Base-by-base conservation (phyloP, 2,888 invertebrate genomes). In the Agrochola lota region DNA sequence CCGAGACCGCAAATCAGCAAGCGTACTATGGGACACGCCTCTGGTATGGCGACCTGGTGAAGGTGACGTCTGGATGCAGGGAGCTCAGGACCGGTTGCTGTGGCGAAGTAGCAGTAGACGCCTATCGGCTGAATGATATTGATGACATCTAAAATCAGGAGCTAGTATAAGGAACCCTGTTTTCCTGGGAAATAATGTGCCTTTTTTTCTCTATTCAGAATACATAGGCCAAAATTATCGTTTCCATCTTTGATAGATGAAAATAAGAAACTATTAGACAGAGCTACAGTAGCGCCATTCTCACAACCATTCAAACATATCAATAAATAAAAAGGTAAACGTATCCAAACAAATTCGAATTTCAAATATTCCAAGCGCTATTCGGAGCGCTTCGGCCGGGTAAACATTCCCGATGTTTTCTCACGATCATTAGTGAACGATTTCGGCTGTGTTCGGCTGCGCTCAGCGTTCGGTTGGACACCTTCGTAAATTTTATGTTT, bases 341-440 rank as follows among this genome's bases (percentile, higher is more conserved):
- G 81, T 74, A 80, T 83, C 67, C 79, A 77, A 89, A 86, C 87
- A 84, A 85, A 88, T 89, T 91, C 90, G 80, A 90, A 90, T 91
- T 91, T 91, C 87, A 88, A 88, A 91, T 90, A 92, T 91, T 92
- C 88, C 83, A 76, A 89, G 73, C 85, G 78, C 77, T 84, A 80
- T 84, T 73, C 86, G 74, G 71, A 83, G 77, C 71, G 79, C 74
- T 69, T 80, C 83, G 83, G 82, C 76, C 77, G 74, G 80, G 81
- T 77, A 78, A 84, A 88, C 89, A 90, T 90, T 89, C 87, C 87
- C 79, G 82, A 85, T 86, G 85, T 86, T 85, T 91, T 91, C 91
- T 89, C 92, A 92, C 92, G 92, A 88, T 91, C 92, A 91, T 92
- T 92, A 92, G 89, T 81, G 73, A 84, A 74, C 78, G 87, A 85